Evolutionary conservation across 2,888 invertebrate species (phyloP).

Genomic region (Boloria euphrosyne): DNA sequence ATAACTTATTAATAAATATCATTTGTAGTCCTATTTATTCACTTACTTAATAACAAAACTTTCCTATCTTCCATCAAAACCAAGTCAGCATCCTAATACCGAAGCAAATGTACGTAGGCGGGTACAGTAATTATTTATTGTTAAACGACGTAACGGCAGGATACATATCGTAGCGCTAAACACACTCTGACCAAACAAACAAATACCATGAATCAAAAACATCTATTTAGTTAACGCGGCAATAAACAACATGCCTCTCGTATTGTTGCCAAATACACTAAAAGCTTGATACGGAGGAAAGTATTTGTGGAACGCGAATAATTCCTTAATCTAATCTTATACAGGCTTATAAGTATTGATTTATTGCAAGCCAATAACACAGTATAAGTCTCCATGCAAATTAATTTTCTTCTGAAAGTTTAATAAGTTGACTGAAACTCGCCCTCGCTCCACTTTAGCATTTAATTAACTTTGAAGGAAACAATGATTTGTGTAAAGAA

Average conservation of each 20-base stretch:
- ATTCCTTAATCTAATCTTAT: conserved; percentile 8
- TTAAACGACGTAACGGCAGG: conserved; percentile 3
- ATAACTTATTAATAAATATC: no score
- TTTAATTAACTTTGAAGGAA: no score
- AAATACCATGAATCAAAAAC: conserved; percentile 19
- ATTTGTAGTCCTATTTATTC: no score
- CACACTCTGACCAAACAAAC: conserved; percentile 29
- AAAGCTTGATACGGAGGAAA: conserved; percentile 21
- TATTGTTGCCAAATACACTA: conserved; percentile 34
- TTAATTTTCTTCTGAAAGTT: no score
- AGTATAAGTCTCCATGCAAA: no score
- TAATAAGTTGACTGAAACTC: no score
- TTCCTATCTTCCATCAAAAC: no score
- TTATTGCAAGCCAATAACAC: background rate
- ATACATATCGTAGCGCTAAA: conserved; percentile 7
- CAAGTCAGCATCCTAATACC: no score
- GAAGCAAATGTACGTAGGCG: no score
- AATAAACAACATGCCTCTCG: conserved; percentile 21
- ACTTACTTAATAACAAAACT: no score
- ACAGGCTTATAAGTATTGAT: conserved; percentile 7
- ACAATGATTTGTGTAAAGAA: no score
- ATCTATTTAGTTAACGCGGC: conserved; percentile 34
- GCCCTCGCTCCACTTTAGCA: no score
- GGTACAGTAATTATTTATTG: background rate
- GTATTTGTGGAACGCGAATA: conserved; percentile 5